Conservation (phyloP, 2,888 invertebrate genomes). For the Caenorhabditis sinica region DNA sequence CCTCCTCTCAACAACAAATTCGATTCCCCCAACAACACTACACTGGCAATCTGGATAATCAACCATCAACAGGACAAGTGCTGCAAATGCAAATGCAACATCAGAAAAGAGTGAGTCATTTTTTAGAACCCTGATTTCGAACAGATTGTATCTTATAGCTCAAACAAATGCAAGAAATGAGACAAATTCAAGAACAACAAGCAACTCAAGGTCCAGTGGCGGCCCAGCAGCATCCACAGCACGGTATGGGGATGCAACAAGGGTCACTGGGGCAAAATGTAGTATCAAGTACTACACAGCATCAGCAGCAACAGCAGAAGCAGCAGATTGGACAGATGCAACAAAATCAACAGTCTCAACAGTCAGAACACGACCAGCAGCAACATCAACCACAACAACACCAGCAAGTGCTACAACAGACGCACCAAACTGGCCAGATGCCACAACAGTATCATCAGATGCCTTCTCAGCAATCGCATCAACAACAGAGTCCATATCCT, state of each 20-base stretch:
- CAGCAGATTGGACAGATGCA: not conserved
- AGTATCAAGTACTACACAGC: conserved; percentile 20
- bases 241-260: conserved; percentile 28
- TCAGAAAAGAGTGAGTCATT: conserved; percentile 43
- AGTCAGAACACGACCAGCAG: conserved; percentile 17
- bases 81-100: conserved; percentile 71
- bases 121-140: not conserved
- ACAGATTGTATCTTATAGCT: not conserved
- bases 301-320: conserved; percentile 13
- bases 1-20: conserved; percentile 33
- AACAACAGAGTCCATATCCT: conserved; percentile 32
- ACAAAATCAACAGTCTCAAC: conserved; percentile 14
- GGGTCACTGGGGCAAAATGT: conserved; percentile 12
- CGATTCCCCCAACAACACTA: conserved; percentile 50
- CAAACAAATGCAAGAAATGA: conserved; percentile 35
- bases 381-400: conserved; percentile 15
- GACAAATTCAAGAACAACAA: conserved; percentile 18
- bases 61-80: conserved; percentile 69
- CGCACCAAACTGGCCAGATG: not conserved
- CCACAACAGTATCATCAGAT: conserved; percentile 21
- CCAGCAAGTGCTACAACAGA: conserved; percentile 2
- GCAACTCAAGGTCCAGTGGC: conserved; percentile 33
- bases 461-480: conserved; percentile 18
- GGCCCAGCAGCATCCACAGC: conserved; percentile 46
- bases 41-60: conserved; percentile 46